Base-by-base conservation (phyloP, 2,113 vertebrate genomes). In the Narcine bancroftii region DNA sequence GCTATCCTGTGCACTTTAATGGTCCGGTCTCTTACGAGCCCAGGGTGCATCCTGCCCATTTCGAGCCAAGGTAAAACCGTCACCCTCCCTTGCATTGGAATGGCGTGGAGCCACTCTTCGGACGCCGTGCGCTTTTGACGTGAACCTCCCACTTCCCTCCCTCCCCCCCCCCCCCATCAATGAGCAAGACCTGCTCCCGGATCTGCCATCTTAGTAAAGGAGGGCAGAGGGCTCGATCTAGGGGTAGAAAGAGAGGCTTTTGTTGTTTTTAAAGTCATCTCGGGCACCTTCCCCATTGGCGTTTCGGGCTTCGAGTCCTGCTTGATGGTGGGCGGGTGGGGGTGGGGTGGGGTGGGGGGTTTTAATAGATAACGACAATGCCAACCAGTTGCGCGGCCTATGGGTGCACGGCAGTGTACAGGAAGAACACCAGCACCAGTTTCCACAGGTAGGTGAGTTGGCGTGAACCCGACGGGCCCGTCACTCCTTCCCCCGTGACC, bases 161-260 rank as follows among this genome's bases (percentile, higher is more conserved):
- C 66, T 26, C 73, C 50, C 45, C 9, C 47, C 50, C 75, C 39
- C 75, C 42, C 47, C 47, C 26, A 26, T 47, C 47, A 29, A 53
- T 24, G 75, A 53, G 81, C 81, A 36, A 60, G 56, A 26, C 4
- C 53, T 15, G 17, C 53, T 87, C 81, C 33, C 50, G 42, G 36
- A 60, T 66, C 87, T 69, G 87, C 87, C 87, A 91, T 91, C 63
- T 91, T 91, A 69, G 87, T 91, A 91, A 91, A 91, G 87, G 87
- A 91, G 24, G 73, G 15, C 4, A 2, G 5, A 17, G n/a, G 19
- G 10, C n/a, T n/a, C n/a, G 50, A 10, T 29, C 53, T 4, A 29
- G 33, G 21, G 76, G 13, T 2, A 24, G 10, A 50, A 33, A 63
- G 53, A 63, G 9, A 11, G 60, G n/a, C n/a, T n/a, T n/a, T n/a